phyloP scores from a whole-genome alignment of 2,888 invertebrate genomes.

The Netelia melanura region DNA sequence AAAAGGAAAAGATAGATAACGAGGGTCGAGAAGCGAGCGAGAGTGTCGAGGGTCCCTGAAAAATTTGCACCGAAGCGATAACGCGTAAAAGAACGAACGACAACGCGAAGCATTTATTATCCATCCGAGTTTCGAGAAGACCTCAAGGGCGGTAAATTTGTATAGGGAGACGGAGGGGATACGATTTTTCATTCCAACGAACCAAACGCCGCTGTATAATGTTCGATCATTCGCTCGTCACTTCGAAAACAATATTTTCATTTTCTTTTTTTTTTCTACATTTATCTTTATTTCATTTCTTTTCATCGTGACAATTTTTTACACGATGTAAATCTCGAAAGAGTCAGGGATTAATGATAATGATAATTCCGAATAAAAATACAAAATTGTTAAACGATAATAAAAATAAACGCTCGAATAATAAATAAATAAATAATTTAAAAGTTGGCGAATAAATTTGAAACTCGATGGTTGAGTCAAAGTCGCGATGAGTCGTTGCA shows the following conservation, averaged over 20 bases:
- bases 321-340: too few species aligned
- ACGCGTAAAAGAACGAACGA: conserved; percentile 39
- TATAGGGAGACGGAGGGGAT: background rate
- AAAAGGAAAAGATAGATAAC: conserved; percentile 11
- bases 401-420: too few species aligned
- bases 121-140: background rate
- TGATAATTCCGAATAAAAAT: too few species aligned
- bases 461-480: too few species aligned
- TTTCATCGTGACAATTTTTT: too few species aligned
- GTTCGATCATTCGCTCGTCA: background rate
- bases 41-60: conserved; percentile 46
- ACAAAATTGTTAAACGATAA: too few species aligned
- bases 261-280: too few species aligned
- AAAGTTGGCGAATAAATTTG: too few species aligned
- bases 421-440: too few species aligned
- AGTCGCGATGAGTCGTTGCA: too few species aligned
- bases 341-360: too few species aligned
- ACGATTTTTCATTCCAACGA: conserved; percentile 11
- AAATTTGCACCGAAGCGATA: conserved; percentile 47
- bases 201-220: background rate
- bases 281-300: too few species aligned
- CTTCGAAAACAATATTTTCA: background rate
- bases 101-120: conserved; percentile 37
- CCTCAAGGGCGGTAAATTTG: background rate
- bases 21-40: conserved; percentile 1